phyloP scores from a whole-genome alignment of 2,888 invertebrate species.

The Fabriciana adippe region DNA sequence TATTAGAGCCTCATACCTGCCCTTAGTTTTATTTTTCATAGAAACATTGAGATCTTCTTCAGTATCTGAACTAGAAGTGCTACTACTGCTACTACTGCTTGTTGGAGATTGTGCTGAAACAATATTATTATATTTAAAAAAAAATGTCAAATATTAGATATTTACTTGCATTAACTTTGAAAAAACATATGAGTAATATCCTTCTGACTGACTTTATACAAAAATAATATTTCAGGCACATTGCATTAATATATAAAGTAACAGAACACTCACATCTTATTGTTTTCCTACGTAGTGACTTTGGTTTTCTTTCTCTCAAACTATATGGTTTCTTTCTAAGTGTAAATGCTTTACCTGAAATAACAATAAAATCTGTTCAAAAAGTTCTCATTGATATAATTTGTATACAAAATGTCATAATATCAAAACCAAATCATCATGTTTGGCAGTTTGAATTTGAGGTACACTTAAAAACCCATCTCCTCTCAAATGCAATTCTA shows the following conservation, averaged over 20 bases:
- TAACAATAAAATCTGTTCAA: background rate
- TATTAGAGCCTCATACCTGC: conserved; percentile 54
- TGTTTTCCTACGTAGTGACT: conserved; percentile 73
- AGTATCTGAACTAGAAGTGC: conserved; percentile 69
- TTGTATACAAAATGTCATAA: background rate
- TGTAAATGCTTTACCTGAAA: conserved; percentile 75
- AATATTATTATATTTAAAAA: background rate
- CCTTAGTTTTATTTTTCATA: conserved; percentile 79
- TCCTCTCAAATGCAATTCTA: no score
- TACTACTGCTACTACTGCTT: conserved; percentile 63
- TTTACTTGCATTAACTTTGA: no score
- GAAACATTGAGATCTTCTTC: conserved; percentile 80
- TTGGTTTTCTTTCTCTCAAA: conserved; percentile 76
- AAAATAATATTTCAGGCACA: background rate
- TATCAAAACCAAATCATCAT: no score
- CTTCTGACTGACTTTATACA: background rate
- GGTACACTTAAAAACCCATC: no score
- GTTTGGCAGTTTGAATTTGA: no score
- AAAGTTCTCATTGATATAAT: no score
- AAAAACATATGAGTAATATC: background rate
- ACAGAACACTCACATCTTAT: conserved; percentile 69
- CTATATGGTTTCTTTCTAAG: conserved; percentile 77
- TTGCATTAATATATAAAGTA: background rate
- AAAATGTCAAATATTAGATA: background rate
- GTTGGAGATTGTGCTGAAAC: conserved; percentile 74